Evolutionary conservation across 2,888 invertebrate species (phyloP).

Genomic region (Eupithecia insigniata): DNA sequence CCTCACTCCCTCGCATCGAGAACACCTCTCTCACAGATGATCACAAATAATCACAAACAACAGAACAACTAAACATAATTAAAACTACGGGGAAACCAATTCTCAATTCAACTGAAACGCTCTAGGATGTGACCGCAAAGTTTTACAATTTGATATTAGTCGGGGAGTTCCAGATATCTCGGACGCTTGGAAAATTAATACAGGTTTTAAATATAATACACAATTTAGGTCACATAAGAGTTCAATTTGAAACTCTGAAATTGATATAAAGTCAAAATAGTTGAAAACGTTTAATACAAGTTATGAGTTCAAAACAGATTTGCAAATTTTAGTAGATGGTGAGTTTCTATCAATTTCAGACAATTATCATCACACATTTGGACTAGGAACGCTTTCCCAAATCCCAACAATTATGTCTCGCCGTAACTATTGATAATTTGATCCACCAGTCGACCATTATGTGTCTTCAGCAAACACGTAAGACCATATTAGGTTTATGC

Average conservation of each 20-base stretch:
- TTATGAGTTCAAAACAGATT: not conserved
- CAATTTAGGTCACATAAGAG: slow-evolving; percentile 45
- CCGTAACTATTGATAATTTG: slow-evolving; percentile 36
- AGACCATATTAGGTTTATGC: slow-evolving; percentile 28
- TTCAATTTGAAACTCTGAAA: slow-evolving; percentile 44
- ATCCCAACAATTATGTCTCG: slow-evolving; percentile 52
- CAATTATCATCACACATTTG: not conserved
- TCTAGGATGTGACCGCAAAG: slow-evolving; percentile 65
- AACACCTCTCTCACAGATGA: slow-evolving; percentile 84
- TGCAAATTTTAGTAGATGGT: not conserved
- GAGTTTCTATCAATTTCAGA: slow-evolving; percentile 56
- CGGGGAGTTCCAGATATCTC: slow-evolving; percentile 64
- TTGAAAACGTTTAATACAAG: not conserved
- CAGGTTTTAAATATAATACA: slow-evolving; percentile 55
- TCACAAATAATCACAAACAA: slow-evolving; percentile 81
- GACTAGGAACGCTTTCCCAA: slow-evolving; percentile 66
- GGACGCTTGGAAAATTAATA: slow-evolving; percentile 69
- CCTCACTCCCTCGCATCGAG: slow-evolving; percentile 84
- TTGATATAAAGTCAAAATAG: slow-evolving; percentile 48
- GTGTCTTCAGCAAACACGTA: slow-evolving; percentile 28
- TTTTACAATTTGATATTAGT: slow-evolving; percentile 50
- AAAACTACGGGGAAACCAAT: slow-evolving; percentile 72
- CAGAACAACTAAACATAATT: slow-evolving; percentile 77
- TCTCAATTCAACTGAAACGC: slow-evolving; percentile 67
- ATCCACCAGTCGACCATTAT: slow-evolving; percentile 17